These are phyloP conservation scores for Ypsolopha sequella DNA, from an alignment of 2,888 invertebrate genomes.

Conservation along the genomic window DNA sequence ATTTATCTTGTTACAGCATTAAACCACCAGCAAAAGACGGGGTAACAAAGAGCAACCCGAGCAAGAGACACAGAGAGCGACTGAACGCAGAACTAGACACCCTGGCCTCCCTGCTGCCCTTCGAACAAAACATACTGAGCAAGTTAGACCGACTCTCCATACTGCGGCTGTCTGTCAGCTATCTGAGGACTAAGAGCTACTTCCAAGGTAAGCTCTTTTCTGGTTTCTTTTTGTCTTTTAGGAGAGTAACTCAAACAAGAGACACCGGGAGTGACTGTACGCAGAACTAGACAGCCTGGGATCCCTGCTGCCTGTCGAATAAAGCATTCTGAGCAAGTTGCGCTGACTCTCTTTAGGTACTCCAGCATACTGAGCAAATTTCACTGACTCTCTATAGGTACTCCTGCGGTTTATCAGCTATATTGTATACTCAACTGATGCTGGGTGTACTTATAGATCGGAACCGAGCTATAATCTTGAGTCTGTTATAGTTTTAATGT, in stretches of 20 bases:
- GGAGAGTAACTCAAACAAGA: conserved; percentile 95
- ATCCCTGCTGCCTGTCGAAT: conserved; percentile 94
- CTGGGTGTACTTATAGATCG: too few relatives aligned
- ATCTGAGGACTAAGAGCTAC: conserved; percentile 98
- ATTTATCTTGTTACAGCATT: conserved; percentile 74
- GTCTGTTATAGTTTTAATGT: too few relatives aligned
- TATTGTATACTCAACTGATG: too few relatives aligned
- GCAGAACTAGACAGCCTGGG: conserved; percentile 98
- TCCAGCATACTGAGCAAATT: too few relatives aligned
- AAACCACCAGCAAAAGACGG: conserved; percentile 96
- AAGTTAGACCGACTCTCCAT: conserved; percentile 98
- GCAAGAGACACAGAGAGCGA: conserved; percentile 97
- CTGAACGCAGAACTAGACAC: conserved; percentile 99
- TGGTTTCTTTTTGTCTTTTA: too few relatives aligned
- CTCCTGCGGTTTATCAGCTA: too few relatives aligned
- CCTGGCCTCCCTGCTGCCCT: conserved; percentile 93
- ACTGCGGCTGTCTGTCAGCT: conserved; percentile 97
- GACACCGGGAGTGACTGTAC: conserved; percentile 97
- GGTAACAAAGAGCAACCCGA: conserved; percentile 97
- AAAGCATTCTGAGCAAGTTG: conserved; percentile 97
- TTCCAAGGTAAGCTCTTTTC: conserved; percentile 92
- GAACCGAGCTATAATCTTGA: too few relatives aligned
- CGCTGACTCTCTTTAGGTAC: conserved; percentile 94
- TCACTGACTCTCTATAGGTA: too few relatives aligned
- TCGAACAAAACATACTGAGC: conserved; percentile 97